Conservation (phyloP, 2,888 invertebrate species). For the Andrena bucephala region DNA sequence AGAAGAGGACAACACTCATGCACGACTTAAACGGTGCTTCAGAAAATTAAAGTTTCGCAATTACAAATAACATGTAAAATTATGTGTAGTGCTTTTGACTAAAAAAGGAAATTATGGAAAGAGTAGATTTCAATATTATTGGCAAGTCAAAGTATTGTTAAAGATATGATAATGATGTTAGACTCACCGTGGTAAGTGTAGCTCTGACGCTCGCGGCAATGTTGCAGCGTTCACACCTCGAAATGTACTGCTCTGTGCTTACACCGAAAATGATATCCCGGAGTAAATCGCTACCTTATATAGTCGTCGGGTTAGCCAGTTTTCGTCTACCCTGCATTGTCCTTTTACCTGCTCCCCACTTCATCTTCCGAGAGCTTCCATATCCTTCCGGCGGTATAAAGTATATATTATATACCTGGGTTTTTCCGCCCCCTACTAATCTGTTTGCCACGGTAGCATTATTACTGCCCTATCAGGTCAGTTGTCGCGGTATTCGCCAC, state of each 20-base stretch:
- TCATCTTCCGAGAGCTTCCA: not conserved
- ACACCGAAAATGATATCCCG: slow-evolving; percentile 9
- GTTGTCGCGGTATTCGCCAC: not conserved
- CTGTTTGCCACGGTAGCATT: not conserved
- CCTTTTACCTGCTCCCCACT: slow-evolving; percentile 30
- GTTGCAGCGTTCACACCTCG: not conserved
- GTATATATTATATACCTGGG: not conserved
- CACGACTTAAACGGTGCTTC: too few relatives aligned
- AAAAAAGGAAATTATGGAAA: too few relatives aligned
- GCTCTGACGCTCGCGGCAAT: not conserved
- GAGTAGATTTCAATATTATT: too few relatives aligned
- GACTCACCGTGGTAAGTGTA: slow-evolving; percentile 3
- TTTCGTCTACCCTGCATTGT: not conserved
- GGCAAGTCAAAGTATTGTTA: not conserved
- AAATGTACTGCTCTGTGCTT: slow-evolving; percentile 17
- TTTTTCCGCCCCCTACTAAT: not conserved
- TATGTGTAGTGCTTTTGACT: too few relatives aligned
- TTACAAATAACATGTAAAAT: not conserved
- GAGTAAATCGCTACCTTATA: slow-evolving; percentile 26
- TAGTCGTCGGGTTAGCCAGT: slow-evolving; percentile 2
- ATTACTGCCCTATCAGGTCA: too few relatives aligned
- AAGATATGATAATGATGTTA: not conserved
- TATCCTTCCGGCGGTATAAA: not conserved
- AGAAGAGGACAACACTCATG: too few relatives aligned
- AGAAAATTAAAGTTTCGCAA: not conserved